phyloP scores from a whole-genome alignment of 1,140 invertebrate genomes.

The Saccostrea cuccullata region DNA sequence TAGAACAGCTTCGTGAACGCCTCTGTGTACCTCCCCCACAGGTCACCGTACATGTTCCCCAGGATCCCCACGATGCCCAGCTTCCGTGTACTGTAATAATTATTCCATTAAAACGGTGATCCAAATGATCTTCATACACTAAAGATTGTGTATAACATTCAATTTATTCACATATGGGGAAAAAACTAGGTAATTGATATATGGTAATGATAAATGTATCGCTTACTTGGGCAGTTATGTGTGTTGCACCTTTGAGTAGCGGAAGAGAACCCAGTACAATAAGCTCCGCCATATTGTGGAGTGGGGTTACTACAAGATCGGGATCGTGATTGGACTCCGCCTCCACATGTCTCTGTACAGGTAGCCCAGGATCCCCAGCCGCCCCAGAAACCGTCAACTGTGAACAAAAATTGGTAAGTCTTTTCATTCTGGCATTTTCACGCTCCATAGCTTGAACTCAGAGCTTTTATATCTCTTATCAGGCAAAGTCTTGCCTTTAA shows the following conservation, averaged over 20 bases:
- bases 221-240: slow-evolving; percentile 45
- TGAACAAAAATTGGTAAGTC: slow-evolving; percentile 56
- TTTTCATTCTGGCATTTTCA: background rate
- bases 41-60: slow-evolving; percentile 59
- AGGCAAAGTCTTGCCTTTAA: too few relatives aligned
- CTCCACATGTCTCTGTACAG: slow-evolving; percentile 65
- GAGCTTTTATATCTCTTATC: too few relatives aligned
- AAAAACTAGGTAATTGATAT: too few relatives aligned
- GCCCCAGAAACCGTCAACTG: background rate
- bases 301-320: slow-evolving; percentile 62
- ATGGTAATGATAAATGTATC: too few relatives aligned
- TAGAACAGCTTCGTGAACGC: slow-evolving; percentile 58
- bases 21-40: slow-evolving; percentile 61
- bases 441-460: too few relatives aligned
- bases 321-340: slow-evolving; percentile 55
- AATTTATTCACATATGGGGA: too few relatives aligned
- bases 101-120: too few relatives aligned
- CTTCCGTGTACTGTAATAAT: slow-evolving; percentile 55
- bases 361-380: slow-evolving; percentile 31
- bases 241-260: background rate
- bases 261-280: slow-evolving; percentile 56
- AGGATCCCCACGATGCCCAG: slow-evolving; percentile 66
- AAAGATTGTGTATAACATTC: too few relatives aligned
- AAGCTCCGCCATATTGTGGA: slow-evolving; percentile 60
- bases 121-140: too few relatives aligned